Base-by-base conservation (phyloP, 2,797 vertebrate species). In the Cuniculus paca region DNA sequence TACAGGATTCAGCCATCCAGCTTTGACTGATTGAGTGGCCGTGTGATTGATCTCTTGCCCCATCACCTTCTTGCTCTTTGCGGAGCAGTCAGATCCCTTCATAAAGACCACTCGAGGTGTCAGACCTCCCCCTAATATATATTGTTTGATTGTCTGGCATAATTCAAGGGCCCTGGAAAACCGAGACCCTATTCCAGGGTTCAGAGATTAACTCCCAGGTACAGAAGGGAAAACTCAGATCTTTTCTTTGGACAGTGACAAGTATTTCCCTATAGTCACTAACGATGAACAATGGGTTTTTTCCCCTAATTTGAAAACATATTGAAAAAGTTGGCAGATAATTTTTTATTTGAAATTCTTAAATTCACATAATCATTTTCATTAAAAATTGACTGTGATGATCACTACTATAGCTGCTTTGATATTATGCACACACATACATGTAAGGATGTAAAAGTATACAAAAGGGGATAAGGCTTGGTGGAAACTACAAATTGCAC, bases 1-100 rank as follows among this genome's bases (percentile, higher is more conserved):
- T 54, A 3, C 2, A 42, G 22, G 3, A 10, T 60, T 3, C 16
- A 26, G 16, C 2, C 20, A 1, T 24, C 17, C 6, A 34, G 3
- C 1, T 31, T 24, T 60, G 17, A n/a, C 1, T 58, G 36, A 22
- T 1, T 19, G 6, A 50, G 22, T 28, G 24, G 0, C 52, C 5
- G 13, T 5, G 48, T 42, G 17, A 56, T 22, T 36, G 11, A 58
- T 14, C 4, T 56, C 16, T 36, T 20, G 13, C 6, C n/a, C 34
- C 19, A 77, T 11, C 24, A 28, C 36, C 24, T 1, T 34, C 1
- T 5, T 34, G 6, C 16, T 89, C 5, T 48, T 34, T 20, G 12
- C 34, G 39, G 34, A 34, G 7, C 6, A 2, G 39, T 68, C 5
- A 19, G 4, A 6, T 84, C 13, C 2, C 6, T 48, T 4, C 26